Conservation (phyloP, 2,888 invertebrate species). For the Drosophila histrio region DNA sequence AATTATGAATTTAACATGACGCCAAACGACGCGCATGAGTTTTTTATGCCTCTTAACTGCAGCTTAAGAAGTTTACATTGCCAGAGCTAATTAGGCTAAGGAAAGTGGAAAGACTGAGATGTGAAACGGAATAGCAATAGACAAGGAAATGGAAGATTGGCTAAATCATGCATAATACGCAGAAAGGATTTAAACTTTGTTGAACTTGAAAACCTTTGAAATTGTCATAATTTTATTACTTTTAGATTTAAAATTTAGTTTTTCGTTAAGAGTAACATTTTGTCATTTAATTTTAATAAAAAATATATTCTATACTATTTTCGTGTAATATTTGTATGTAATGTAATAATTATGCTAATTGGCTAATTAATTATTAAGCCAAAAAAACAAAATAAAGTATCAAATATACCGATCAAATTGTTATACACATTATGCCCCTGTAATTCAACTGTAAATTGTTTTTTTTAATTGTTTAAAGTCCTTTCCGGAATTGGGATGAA, state of each 20-base stretch:
- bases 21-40: slow-evolving; percentile 68
- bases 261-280: too few species aligned
- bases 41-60: slow-evolving; percentile 75
- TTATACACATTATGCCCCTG: background rate
- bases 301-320: too few species aligned
- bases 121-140: background rate
- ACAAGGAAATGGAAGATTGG: background rate
- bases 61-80: slow-evolving; percentile 70
- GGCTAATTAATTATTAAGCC: too few species aligned
- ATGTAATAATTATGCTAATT: too few species aligned
- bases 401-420: too few species aligned
- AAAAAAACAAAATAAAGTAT: too few species aligned
- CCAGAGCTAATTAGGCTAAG: slow-evolving; percentile 55
- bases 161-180: slow-evolving; percentile 13
- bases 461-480: background rate
- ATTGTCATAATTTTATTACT: too few species aligned
- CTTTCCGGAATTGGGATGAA: background rate
- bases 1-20: slow-evolving; percentile 79
- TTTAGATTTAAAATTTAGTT: too few species aligned
- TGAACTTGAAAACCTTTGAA: background rate
- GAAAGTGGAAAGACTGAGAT: background rate
- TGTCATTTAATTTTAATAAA: too few species aligned
- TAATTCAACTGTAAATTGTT: background rate
- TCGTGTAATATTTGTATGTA: too few species aligned
- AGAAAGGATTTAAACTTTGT: background rate